phyloP scores from a whole-genome alignment of 2,113 vertebrate species.

The Vimba vimba region DNA sequence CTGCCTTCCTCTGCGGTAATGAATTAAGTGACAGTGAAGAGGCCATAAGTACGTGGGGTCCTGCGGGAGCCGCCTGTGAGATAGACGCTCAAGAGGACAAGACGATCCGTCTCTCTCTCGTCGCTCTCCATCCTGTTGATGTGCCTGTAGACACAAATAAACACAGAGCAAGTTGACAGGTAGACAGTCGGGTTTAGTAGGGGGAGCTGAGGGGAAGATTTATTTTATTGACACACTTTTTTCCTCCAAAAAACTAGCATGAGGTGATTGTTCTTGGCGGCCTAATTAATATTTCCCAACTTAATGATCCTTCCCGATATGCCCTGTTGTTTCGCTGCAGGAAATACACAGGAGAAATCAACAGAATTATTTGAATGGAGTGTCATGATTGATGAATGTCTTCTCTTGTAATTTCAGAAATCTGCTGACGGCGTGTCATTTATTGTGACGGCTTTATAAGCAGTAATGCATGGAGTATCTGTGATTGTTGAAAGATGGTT shows the following conservation, averaged over 20 bases:
- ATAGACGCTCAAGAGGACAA: constrained; percentile 44
- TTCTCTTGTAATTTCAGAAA: constrained; percentile 17
- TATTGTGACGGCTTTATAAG: constrained; percentile 38
- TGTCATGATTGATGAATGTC: constrained; percentile 28
- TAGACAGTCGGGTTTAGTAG: not conserved
- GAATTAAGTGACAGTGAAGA: constrained; percentile 52
- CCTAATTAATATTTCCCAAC: constrained; percentile 44
- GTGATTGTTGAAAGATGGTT: constrained; percentile 13
- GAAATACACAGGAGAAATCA: constrained; percentile 38
- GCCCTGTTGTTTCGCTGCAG: constrained; percentile 15
- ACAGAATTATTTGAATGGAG: not conserved
- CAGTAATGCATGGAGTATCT: not conserved
- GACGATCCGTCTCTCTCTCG: constrained; percentile 12
- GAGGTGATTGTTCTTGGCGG: constrained; percentile 31
- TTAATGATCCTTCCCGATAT: constrained; percentile 34
- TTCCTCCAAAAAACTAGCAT: constrained; percentile 3
- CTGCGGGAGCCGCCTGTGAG: constrained; percentile 25
- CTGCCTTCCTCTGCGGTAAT: constrained; percentile 42
- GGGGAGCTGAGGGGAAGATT: not conserved
- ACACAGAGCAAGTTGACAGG: constrained; percentile 19
- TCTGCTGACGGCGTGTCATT: constrained; percentile 27
- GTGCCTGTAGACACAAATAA: constrained; percentile 22
- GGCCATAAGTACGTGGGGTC: constrained; percentile 28
- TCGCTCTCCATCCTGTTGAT: constrained; percentile 17
- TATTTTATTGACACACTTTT: constrained; percentile 17